phyloP scores from a whole-genome alignment of 2,113 vertebrate species.

The Campylomormyrus tamandua region DNA sequence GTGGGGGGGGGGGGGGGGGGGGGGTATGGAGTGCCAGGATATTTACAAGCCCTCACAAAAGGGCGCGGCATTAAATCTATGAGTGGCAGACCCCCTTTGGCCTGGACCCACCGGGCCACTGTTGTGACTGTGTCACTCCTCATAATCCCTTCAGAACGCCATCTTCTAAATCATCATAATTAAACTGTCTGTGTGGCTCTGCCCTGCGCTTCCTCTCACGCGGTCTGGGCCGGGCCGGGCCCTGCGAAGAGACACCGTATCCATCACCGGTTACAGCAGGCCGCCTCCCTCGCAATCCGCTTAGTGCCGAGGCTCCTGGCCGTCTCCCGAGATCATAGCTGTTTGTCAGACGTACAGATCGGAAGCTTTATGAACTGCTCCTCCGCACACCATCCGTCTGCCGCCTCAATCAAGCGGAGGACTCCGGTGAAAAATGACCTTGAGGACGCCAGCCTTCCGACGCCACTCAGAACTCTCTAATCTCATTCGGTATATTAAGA shows the following conservation, averaged over 20 bases:
- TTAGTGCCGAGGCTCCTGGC: neutral
- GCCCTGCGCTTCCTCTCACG: neutral
- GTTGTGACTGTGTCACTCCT: slow-evolving; percentile 8
- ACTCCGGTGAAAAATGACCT: neutral
- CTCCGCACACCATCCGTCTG: neutral
- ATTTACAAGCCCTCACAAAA: slow-evolving; percentile 21
- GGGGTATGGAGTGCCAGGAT: neutral
- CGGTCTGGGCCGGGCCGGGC: neutral
- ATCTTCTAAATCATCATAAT: slow-evolving; percentile 25
- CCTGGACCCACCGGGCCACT: neutral
- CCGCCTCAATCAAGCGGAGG: neutral
- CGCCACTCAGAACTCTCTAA: neutral
- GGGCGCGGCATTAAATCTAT: slow-evolving; percentile 11
- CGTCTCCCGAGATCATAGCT: neutral
- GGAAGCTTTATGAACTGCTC: neutral
- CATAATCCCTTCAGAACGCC: slow-evolving; percentile 18
- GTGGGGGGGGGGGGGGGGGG: too few relatives aligned
- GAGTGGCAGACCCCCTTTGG: neutral
- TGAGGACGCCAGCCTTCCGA: neutral
- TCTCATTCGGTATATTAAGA: neutral
- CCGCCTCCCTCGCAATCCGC: neutral
- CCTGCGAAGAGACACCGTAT: neutral
- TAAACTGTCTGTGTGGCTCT: neutral
- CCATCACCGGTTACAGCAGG: neutral
- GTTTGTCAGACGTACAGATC: neutral